These are phyloP conservation scores for Pleuronectes platessa DNA, from an alignment of 2,113 vertebrate genomes.

Conservation along the genomic window DNA sequence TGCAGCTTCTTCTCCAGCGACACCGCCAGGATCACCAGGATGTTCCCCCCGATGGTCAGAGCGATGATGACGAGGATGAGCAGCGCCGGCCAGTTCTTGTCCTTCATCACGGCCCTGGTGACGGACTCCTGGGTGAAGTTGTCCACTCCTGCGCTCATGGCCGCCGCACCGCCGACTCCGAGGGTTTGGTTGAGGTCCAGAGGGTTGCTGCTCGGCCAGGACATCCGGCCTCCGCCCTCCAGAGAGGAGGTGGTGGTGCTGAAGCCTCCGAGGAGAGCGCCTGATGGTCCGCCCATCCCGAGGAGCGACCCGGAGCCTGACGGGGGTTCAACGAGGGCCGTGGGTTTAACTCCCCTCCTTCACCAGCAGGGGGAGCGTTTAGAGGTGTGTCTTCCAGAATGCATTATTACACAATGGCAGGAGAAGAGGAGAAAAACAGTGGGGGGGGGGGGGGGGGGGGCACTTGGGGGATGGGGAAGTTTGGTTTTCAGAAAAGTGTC, in stretches of 20 bases:
- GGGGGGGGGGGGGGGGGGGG: not conserved
- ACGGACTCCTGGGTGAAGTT: conserved; percentile 74
- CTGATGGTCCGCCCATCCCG: conserved; percentile 83
- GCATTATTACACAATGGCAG: no score
- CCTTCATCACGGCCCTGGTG: conserved; percentile 73
- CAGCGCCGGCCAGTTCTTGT: conserved; percentile 97
- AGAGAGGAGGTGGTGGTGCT: conserved; percentile 84
- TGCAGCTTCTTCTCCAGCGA: conserved; percentile 98
- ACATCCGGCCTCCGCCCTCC: conserved; percentile 82
- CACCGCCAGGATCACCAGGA: conserved; percentile 97
- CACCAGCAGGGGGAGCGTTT: not conserved
- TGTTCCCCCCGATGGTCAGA: conserved; percentile 96
- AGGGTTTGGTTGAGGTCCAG: conserved; percentile 80
- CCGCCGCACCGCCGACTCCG: conserved; percentile 18
- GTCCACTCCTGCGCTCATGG: conserved; percentile 67
- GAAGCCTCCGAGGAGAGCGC: conserved; percentile 81
- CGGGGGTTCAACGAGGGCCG: not conserved
- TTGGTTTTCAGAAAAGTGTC: conserved; percentile 7
- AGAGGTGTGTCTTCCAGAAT: no score
- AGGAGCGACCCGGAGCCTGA: not conserved
- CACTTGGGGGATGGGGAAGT: not conserved
- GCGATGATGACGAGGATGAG: conserved; percentile 93
- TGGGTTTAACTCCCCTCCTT: not conserved
- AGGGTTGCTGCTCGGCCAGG: conserved; percentile 82
- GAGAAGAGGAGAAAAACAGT: not conserved